phyloP scores from a whole-genome alignment of 2,113 vertebrate genomes.

The Laticauda colubrina region DNA sequence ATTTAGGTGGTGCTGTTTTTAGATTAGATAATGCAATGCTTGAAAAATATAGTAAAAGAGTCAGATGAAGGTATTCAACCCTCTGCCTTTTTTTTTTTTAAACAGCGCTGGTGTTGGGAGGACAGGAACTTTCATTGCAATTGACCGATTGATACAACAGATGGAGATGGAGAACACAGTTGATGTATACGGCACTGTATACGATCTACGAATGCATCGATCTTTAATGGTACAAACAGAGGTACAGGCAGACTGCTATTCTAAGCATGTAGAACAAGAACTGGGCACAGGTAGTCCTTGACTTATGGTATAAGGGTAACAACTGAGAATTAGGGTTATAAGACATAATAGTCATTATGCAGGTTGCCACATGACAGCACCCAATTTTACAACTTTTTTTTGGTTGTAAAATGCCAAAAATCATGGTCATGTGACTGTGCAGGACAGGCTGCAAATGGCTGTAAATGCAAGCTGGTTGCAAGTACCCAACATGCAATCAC shows the following conservation, averaged over 20 bases:
- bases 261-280: background rate
- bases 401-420: background rate
- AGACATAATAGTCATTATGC: background rate
- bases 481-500: background rate
- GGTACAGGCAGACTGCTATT: slow-evolving; percentile 65
- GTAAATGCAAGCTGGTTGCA: background rate
- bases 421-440: background rate
- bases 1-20: background rate
- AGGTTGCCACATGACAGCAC: background rate
- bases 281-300: background rate
- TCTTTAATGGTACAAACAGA: slow-evolving; percentile 96
- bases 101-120: slow-evolving; percentile 92
- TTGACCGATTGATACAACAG: slow-evolving; percentile 90
- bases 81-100: background rate
- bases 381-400: background rate
- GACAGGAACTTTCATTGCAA: slow-evolving; percentile 92
- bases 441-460: background rate
- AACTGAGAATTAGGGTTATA: background rate
- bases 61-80: background rate
- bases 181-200: slow-evolving; percentile 86
- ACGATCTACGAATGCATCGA: slow-evolving; percentile 90
- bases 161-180: slow-evolving; percentile 86
- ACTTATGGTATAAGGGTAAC: background rate
- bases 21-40: background rate
- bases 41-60: background rate